phyloP scores from a whole-genome alignment of 2,888 invertebrate genomes.

The Carterocephalus palaemon region DNA sequence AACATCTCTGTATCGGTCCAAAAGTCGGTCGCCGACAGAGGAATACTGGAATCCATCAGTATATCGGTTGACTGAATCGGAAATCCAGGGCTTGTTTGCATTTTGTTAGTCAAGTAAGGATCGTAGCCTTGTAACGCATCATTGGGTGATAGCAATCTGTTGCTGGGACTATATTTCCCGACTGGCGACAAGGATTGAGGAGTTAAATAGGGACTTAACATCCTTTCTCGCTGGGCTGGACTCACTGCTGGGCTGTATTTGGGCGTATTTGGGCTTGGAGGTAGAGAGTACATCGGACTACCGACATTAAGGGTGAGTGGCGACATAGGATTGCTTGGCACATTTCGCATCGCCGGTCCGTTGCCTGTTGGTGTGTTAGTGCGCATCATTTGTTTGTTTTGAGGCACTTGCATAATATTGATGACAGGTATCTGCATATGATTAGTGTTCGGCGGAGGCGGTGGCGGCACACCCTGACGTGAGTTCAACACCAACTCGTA shows the following conservation, averaged over 20 bases:
- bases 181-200: slow-evolving; percentile 64
- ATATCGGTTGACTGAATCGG: slow-evolving; percentile 50
- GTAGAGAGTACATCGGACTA: slow-evolving; percentile 62
- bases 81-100: slow-evolving; percentile 63
- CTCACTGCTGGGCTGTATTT: slow-evolving; percentile 63
- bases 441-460: slow-evolving; percentile 33
- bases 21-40: slow-evolving; percentile 53
- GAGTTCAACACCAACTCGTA: slow-evolving; percentile 48
- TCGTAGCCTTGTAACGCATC: slow-evolving; percentile 56
- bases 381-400: slow-evolving; percentile 44
- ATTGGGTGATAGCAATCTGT: slow-evolving; percentile 49
- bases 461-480: slow-evolving; percentile 36
- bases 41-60: slow-evolving; percentile 50
- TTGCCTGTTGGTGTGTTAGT: slow-evolving; percentile 38
- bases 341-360: slow-evolving; percentile 36
- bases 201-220: slow-evolving; percentile 62
- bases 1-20: slow-evolving; percentile 64
- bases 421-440: slow-evolving; percentile 57
- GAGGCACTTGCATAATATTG: slow-evolving; percentile 50
- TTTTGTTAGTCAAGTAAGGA: slow-evolving; percentile 63
- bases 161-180: slow-evolving; percentile 55
- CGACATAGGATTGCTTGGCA: slow-evolving; percentile 49
- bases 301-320: slow-evolving; percentile 59
- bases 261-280: slow-evolving; percentile 55
- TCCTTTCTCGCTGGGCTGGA: slow-evolving; percentile 55